Evolutionary conservation across 2,797 vertebrate genomes (phyloP).

Genomic region (Catostomus latipinnis): DNA sequence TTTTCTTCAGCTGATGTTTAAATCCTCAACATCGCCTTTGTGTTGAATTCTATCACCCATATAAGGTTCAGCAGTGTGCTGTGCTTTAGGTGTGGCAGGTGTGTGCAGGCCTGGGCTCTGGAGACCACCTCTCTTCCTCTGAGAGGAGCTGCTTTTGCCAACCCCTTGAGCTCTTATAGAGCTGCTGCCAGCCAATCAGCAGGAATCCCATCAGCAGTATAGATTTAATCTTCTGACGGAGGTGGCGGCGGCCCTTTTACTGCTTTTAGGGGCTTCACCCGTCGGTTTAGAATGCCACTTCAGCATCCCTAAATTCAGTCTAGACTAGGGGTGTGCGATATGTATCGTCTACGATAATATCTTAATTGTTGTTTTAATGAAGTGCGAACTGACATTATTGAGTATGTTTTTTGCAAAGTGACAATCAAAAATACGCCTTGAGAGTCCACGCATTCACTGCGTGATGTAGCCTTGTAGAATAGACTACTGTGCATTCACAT

Average conservation of each 20-base stretch:
- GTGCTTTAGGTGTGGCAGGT: slow-evolving; percentile 52
- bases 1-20: not conserved
- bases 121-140: slow-evolving; percentile 32
- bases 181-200: slow-evolving; percentile 42
- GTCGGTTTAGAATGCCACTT: slow-evolving; percentile 10
- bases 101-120: slow-evolving; percentile 37
- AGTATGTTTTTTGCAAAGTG: too few relatives aligned
- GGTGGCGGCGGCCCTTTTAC: slow-evolving; percentile 56
- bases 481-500: too few relatives aligned
- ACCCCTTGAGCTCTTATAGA: slow-evolving; percentile 51
- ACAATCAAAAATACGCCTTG: too few relatives aligned
- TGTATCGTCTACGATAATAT: too few relatives aligned
- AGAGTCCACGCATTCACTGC: too few relatives aligned
- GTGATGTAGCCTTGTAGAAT: too few relatives aligned
- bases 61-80: slow-evolving; percentile 16
- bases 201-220: slow-evolving; percentile 57
- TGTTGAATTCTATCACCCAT: too few relatives aligned
- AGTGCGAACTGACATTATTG: too few relatives aligned
- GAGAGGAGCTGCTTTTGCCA: slow-evolving; percentile 13
- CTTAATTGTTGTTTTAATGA: too few relatives aligned
- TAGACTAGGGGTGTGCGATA: not conserved
- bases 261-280: slow-evolving; percentile 30
- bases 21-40: not conserved
- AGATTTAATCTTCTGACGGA: slow-evolving; percentile 60
- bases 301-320: slow-evolving; percentile 28